Conservation (phyloP, 2,113 vertebrate species). For the Nymphicus hollandicus region DNA sequence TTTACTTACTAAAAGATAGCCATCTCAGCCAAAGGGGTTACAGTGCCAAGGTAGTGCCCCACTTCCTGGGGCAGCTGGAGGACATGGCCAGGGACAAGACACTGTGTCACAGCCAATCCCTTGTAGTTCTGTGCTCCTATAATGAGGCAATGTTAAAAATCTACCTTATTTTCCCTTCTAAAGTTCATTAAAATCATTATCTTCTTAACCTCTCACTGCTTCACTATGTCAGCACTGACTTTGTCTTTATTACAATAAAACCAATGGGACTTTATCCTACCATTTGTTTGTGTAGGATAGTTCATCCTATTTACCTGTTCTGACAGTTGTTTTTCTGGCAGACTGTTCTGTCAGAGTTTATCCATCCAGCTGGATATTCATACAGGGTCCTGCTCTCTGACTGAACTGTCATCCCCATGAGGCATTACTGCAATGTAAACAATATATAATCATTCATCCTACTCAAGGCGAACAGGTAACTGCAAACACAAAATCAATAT, state of each 20-base stretch:
- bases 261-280: not conserved
- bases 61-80: not conserved
- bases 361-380: conserved; percentile 12
- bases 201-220: not conserved
- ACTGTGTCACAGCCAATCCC: not conserved
- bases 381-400: not conserved
- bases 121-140: not conserved
- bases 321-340: not conserved
- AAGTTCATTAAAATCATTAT: not conserved
- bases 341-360: not conserved
- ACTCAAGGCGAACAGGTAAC: not conserved
- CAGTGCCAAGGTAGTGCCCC: not conserved
- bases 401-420: not conserved
- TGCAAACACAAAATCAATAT: conserved; percentile 18
- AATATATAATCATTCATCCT: not conserved
- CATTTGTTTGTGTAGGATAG: not conserved
- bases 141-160: not conserved
- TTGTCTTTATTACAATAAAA: not conserved
- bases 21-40: not conserved
- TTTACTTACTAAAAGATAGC: not conserved
- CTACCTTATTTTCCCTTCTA: not conserved
- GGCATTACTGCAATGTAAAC: not conserved
- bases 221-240: not conserved
- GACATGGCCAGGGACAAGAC: not conserved
- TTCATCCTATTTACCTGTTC: conserved; percentile 2